These are phyloP conservation scores for Anisognathus igniventris DNA, from an alignment of 2,797 vertebrate genomes.

Conservation along the genomic window DNA sequence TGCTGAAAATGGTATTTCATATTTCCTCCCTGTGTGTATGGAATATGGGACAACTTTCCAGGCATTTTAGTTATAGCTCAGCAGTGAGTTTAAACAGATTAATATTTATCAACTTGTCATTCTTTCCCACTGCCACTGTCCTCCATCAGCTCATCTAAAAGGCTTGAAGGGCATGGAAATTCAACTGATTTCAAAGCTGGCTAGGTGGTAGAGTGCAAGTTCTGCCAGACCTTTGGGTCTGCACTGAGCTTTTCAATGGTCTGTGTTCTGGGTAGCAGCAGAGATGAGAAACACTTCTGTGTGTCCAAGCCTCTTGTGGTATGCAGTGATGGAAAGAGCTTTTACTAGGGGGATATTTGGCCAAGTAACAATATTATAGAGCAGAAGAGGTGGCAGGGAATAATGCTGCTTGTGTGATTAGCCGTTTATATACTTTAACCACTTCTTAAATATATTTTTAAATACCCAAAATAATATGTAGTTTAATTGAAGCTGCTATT, in stretches of 20 bases:
- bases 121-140: neutral
- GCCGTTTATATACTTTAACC: neutral
- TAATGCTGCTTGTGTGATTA: neutral
- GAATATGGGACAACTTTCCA: conserved; percentile 12
- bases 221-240: neutral
- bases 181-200: neutral
- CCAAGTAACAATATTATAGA: neutral
- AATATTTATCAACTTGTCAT: neutral
- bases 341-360: neutral
- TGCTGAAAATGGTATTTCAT: conserved; percentile 65
- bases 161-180: conserved; percentile 84
- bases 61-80: conserved; percentile 28
- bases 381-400: neutral
- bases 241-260: neutral
- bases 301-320: neutral
- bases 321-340: neutral
- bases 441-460: neutral
- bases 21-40: conserved; percentile 46
- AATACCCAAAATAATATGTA: neutral
- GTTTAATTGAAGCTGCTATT: neutral
- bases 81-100: conserved; percentile 28
- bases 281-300: neutral
- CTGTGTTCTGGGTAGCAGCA: neutral
- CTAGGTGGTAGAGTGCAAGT: neutral
- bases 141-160: conserved; percentile 76